Conservation (phyloP, 2,797 vertebrate species). For the Coilia nasus region DNA sequence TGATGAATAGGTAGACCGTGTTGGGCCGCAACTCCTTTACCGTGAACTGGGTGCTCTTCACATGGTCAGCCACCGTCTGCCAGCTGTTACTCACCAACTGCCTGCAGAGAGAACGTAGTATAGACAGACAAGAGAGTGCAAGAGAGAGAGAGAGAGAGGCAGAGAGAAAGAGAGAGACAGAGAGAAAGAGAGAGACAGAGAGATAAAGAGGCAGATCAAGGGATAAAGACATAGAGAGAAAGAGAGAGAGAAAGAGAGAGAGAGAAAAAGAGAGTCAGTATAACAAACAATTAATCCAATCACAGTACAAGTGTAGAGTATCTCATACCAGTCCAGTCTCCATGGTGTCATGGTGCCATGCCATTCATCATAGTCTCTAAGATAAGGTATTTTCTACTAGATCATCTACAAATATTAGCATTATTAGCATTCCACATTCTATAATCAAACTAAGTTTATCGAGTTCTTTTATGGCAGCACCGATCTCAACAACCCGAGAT, state of each 20-base stretch:
- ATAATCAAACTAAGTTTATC: neutral
- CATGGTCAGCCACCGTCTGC: constrained; percentile 96
- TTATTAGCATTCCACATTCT: too few relatives aligned
- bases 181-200: too few relatives aligned
- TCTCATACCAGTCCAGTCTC: neutral
- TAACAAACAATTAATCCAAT: too few relatives aligned
- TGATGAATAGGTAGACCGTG: constrained; percentile 98
- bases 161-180: too few relatives aligned
- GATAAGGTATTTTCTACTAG: neutral
- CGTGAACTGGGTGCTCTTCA: constrained; percentile 89
- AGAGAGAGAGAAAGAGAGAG: too few relatives aligned
- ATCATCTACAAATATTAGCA: neutral
- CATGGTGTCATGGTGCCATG: neutral
- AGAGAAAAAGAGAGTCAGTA: too few relatives aligned
- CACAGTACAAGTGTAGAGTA: too few relatives aligned
- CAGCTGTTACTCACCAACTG: constrained; percentile 99
- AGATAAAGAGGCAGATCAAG: too few relatives aligned
- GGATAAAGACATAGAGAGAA: too few relatives aligned
- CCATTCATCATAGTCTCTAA: neutral
- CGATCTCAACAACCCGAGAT: neutral
- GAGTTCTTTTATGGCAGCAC: too few relatives aligned
- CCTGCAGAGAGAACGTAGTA: constrained; percentile 66
- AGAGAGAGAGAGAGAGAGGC: constrained; percentile 4
- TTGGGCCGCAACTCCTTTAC: constrained; percentile 94
- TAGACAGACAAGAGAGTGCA: neutral